Conservation (phyloP, 2,113 vertebrate genomes). For the Cebus imitator region DNA sequence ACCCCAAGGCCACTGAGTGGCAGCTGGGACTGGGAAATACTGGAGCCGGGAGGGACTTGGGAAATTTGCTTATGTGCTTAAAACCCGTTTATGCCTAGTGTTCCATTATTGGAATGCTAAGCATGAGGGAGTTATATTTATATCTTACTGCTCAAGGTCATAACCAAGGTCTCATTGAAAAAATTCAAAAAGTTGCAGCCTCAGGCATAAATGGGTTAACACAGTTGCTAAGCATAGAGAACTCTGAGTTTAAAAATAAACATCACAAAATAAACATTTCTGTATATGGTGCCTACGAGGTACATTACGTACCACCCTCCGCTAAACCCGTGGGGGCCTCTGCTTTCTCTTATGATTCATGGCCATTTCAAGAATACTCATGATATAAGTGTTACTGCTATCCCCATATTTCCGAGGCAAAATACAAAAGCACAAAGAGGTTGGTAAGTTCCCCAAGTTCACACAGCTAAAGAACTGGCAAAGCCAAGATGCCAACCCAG, state of each 20-base stretch:
- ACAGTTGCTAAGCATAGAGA: not conserved
- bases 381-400: not conserved
- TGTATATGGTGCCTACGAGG: not conserved
- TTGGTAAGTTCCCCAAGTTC: not conserved
- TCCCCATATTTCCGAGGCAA: not conserved
- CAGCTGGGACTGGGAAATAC: not conserved
- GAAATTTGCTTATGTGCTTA: not conserved
- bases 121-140: no score
- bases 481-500: no score
- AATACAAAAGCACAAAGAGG: not conserved
- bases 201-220: not conserved
- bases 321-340: not conserved
- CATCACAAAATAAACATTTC: not conserved
- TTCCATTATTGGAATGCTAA: no score
- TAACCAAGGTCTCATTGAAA: no score
- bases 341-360: not conserved
- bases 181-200: no score
- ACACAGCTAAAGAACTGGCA: not conserved
- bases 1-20: not conserved
- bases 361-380: not conserved
- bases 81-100: no score
- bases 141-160: no score
- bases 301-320: rapidly evolving
- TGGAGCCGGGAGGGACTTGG: not conserved
- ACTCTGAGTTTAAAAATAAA: slow-evolving; percentile 12